Evolutionary conservation across 2,888 invertebrate genomes (phyloP).

Genomic region (Noctuana brunneofusca): DNA sequence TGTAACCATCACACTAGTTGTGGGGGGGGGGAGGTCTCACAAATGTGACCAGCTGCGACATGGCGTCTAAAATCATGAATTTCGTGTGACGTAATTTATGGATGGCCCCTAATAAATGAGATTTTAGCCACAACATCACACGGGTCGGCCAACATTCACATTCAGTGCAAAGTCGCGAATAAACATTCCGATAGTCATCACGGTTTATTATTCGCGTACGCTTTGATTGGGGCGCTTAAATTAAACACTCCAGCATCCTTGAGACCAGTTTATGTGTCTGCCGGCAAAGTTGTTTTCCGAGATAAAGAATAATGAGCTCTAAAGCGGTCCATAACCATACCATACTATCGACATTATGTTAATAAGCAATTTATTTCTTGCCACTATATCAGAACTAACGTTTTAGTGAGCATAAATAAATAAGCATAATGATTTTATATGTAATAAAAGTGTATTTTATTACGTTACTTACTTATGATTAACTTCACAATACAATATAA

Average conservation of each 20-base stretch:
- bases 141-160: no score
- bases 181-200: background rate
- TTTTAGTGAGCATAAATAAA: background rate
- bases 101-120: no score
- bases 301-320: constrained; percentile 10
- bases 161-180: background rate
- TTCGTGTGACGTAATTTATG: no score
- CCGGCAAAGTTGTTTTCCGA: constrained; percentile 6
- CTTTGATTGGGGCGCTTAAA: constrained; percentile 10
- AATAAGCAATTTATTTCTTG: background rate
- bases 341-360: background rate
- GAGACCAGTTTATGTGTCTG: constrained; percentile 21
- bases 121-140: no score
- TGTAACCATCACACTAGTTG: no score
- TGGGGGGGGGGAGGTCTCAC: no score
- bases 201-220: constrained; percentile 18
- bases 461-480: no score
- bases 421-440: no score
- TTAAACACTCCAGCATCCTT: constrained; percentile 12
- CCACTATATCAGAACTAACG: background rate
- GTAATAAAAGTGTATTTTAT: no score
- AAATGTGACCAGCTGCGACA: no score
- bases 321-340: constrained; percentile 4
- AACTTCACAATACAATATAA: no score
- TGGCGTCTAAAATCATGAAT: no score